phyloP scores from a whole-genome alignment of 2,888 invertebrate genomes.

The Microplitis deprimator region DNA sequence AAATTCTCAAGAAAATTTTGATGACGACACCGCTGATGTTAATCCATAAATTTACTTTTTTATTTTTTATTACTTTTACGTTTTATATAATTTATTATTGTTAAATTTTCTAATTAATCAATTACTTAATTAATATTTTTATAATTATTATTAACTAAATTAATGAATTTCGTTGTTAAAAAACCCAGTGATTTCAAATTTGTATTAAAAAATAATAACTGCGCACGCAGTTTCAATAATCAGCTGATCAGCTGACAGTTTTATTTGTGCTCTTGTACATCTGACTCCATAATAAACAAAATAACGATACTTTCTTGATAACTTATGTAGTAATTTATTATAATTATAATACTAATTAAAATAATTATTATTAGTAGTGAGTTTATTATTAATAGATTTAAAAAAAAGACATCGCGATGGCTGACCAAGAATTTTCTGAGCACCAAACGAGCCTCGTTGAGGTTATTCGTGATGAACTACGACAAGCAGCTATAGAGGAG shows the following conservation, averaged over 20 bases:
- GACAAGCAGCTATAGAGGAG: slow-evolving; percentile 51
- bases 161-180: background rate
- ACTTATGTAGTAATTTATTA: background rate
- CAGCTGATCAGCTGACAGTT: slow-evolving; percentile 4
- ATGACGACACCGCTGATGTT: background rate
- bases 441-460: slow-evolving; percentile 29
- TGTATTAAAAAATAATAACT: background rate
- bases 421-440: background rate
- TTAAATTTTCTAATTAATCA: background rate
- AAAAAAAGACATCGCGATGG: background rate
- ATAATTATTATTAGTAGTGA: too few species aligned
- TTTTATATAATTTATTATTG: background rate
- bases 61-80: background rate
- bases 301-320: background rate
- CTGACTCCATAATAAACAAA: background rate
- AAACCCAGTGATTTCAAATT: background rate
- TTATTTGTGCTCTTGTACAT: background rate
- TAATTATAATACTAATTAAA: background rate
- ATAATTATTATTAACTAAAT: background rate
- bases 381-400: too few species aligned
- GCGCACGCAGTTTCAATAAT: background rate
- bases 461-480: slow-evolving; percentile 56
- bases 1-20: slow-evolving; percentile 19
- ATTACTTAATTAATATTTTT: background rate
- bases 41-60: background rate